Percentiles rank a stretch among this genome's conserved stretches.
These are phyloP conservation scores for Psammodynastes pulverulentus DNA, from an alignment of 2,113 vertebrate genomes.

Conservation along the genomic window DNA sequence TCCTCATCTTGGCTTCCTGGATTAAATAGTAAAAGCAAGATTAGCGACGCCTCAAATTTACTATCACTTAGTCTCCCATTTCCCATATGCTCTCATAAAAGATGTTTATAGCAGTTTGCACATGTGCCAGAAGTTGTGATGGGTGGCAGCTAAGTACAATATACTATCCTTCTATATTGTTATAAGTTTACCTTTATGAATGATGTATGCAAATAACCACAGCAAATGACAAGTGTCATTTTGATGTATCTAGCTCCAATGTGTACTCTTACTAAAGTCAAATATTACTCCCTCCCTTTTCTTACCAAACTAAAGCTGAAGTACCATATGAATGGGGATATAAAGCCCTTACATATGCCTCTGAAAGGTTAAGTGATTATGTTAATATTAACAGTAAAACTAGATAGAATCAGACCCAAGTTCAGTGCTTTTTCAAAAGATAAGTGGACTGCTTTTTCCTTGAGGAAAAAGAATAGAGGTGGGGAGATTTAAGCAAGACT, in stretches of 20 bases:
- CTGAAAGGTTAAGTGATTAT: neutral
- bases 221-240: neutral
- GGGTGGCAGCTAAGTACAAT: neutral
- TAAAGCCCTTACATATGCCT: neutral
- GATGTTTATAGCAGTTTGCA: neutral
- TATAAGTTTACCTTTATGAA: neutral
- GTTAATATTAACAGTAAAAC: neutral
- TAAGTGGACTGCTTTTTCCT: neutral
- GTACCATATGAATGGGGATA: neutral
- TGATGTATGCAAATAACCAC: neutral
- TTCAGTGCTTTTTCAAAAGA: neutral
- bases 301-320: neutral
- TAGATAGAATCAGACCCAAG: neutral
- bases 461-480: neutral
- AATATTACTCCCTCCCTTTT: neutral
- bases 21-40: conserved; percentile 2
- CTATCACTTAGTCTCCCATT: conserved; percentile 36
- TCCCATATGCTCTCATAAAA: conserved; percentile 64
- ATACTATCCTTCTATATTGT: conserved; percentile 17
- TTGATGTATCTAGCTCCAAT: neutral
- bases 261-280: neutral
- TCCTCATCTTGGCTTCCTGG: conserved; percentile 1
- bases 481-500: neutral
- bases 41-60: conserved; percentile 45
- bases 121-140: conserved; percentile 15